phyloP scores from a whole-genome alignment of 2,113 vertebrate species.

The Colaptes auratus region DNA sequence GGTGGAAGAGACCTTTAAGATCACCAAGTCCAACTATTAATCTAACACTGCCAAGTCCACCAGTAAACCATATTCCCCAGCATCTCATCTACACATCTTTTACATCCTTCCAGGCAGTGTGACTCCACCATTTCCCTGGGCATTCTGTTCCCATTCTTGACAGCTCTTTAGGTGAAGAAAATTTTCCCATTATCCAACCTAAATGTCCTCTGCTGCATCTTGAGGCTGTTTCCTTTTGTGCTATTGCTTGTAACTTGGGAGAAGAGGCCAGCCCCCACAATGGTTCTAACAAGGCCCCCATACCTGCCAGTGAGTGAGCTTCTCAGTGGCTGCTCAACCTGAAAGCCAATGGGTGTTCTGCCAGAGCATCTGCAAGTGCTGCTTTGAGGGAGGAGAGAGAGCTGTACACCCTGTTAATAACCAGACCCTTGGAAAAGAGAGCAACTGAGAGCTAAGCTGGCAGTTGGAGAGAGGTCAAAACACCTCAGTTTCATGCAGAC shows the following conservation, averaged over 20 bases:
- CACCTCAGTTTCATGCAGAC: background rate
- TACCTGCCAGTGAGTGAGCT: background rate
- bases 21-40: background rate
- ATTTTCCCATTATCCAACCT: background rate
- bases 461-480: background rate
- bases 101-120: background rate
- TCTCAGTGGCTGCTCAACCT: background rate
- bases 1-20: background rate
- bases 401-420: slow-evolving; percentile 26
- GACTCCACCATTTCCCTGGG: background rate
- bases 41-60: background rate
- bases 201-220: background rate
- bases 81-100: background rate
- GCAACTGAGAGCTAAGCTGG: background rate
- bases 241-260: background rate
- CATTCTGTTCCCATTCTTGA: background rate
- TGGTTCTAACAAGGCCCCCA: slow-evolving; percentile 7
- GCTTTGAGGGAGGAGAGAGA: background rate
- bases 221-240: background rate
- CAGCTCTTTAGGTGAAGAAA: background rate
- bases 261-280: background rate
- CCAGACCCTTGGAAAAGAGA: background rate
- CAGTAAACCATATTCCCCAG: background rate
- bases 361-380: background rate
- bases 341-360: background rate